Conservation (phyloP, 2,113 vertebrate species). For the Heterochromis multidens region DNA sequence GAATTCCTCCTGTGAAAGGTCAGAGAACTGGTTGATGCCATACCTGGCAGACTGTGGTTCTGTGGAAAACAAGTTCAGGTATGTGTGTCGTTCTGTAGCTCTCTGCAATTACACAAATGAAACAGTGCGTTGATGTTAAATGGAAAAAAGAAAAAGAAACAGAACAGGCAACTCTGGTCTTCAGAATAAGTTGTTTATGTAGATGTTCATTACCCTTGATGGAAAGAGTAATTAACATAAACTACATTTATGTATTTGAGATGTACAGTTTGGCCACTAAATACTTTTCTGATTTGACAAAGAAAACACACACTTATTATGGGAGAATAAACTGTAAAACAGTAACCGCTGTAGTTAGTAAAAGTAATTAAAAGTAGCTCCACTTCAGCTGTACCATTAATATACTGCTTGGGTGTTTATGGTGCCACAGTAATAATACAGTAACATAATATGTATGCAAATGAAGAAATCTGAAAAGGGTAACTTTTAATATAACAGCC, state of each 20-base stretch:
- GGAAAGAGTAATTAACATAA: fast-evolving
- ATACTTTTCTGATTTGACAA: not conserved
- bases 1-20: constrained; percentile 85
- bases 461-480: no score
- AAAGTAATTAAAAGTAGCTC: no score
- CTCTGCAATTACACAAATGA: constrained; percentile 68
- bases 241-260: not conserved
- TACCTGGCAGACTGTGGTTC: constrained; percentile 74
- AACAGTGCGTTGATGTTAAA: not conserved
- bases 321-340: no score
- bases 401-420: no score
- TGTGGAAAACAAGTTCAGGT: constrained; percentile 76
- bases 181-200: not conserved
- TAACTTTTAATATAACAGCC: not conserved
- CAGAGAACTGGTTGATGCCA: constrained; percentile 88
- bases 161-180: not conserved
- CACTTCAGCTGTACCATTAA: no score
- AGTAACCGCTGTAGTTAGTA: no score
- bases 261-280: no score
- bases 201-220: not conserved
- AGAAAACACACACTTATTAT: not conserved
- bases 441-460: no score
- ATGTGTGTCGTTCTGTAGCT: constrained; percentile 74
- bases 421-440: no score
- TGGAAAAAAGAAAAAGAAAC: not conserved